These are phyloP conservation scores for Rhopalosiphum padi DNA, from an alignment of 1,140 invertebrate species.

Conservation along the genomic window DNA sequence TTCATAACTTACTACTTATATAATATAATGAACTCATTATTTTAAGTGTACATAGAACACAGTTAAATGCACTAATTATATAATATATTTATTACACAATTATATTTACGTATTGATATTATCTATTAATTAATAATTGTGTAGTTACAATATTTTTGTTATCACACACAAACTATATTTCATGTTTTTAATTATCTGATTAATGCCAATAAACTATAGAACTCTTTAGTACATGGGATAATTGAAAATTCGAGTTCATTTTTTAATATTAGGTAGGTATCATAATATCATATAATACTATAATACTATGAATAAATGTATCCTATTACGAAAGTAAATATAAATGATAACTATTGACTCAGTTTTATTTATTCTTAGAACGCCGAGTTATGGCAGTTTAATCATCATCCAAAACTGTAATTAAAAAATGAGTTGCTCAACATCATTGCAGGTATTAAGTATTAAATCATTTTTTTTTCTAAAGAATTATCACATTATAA, in stretches of 20 bases:
- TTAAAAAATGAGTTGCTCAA: no score
- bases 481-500: no score
- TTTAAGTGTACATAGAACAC: background rate
- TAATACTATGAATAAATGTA: background rate
- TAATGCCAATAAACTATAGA: background rate
- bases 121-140: background rate
- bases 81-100: background rate
- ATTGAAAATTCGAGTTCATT: background rate
- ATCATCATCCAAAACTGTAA: background rate
- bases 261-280: background rate
- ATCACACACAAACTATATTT: background rate
- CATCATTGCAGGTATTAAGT: background rate
- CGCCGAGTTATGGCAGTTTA: background rate
- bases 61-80: background rate
- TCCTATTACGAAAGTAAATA: background rate
- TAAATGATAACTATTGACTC: background rate
- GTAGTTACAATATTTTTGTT: background rate
- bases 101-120: slow-evolving; percentile 5
- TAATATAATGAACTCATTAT: slow-evolving; percentile 18
- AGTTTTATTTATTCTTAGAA: background rate
- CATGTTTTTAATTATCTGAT: background rate
- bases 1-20: background rate
- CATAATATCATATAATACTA: background rate
- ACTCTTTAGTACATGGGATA: background rate
- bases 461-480: no score